Conservation (phyloP, 2,888 invertebrate species). For the Pachliopta kotzebuea region DNA sequence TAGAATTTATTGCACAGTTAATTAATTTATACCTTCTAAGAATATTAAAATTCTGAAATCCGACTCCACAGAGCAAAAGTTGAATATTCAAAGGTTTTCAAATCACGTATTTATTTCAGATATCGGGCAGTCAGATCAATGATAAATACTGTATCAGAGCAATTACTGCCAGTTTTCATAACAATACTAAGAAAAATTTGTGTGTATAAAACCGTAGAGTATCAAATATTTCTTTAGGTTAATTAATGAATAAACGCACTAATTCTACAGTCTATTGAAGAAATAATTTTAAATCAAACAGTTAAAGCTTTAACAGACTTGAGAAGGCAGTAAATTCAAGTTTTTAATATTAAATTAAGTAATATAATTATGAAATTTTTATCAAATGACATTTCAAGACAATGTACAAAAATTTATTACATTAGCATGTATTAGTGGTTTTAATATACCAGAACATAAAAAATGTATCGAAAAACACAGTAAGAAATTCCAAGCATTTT, state of each 20-base stretch:
- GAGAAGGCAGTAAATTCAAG: too few species aligned
- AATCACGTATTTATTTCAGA: background rate
- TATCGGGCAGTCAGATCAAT: background rate
- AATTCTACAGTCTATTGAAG: too few species aligned
- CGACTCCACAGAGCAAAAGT: background rate
- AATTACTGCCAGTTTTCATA: background rate
- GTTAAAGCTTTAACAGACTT: too few species aligned
- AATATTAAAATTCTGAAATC: conserved; percentile 3
- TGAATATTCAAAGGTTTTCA: background rate
- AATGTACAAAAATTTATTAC: too few species aligned
- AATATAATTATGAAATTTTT: too few species aligned
- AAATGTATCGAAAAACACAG: background rate
- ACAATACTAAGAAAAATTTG: background rate
- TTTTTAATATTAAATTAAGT: too few species aligned
- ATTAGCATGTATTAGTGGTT: too few species aligned
- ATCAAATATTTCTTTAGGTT: background rate
- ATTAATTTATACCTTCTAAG: background rate
- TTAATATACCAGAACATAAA: background rate
- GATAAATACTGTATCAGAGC: background rate
- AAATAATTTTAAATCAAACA: too few species aligned
- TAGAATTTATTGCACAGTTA: conserved; percentile 29
- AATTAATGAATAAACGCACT: background rate
- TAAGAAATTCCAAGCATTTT: conserved; percentile 31
- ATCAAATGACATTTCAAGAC: too few species aligned
- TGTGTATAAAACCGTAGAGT: background rate